Evolutionary conservation across 2,888 invertebrate species (phyloP).

Genomic region (Dryomyza anilis): DNA sequence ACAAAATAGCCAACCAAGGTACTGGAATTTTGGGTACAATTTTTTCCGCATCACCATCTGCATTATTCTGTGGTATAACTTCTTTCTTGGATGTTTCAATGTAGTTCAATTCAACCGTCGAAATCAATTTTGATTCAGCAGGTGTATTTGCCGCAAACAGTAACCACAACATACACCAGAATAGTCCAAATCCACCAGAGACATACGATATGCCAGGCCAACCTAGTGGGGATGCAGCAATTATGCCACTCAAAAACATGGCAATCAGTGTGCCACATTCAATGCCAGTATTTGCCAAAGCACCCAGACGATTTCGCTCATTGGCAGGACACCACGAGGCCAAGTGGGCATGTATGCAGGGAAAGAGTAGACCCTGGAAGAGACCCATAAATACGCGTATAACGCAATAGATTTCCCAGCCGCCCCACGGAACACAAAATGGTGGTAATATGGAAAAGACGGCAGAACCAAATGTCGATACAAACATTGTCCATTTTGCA

Average conservation of each 20-base stretch:
- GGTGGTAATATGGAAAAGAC: conserved; percentile 72
- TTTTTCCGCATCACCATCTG: conserved; percentile 39
- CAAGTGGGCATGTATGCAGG: conserved; percentile 69
- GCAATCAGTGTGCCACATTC: conserved; percentile 72
- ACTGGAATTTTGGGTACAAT: conserved; percentile 54
- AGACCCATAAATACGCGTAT: conserved; percentile 71
- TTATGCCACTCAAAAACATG: conserved; percentile 68
- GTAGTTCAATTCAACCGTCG: conserved; percentile 64
- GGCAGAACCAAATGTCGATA: conserved; percentile 69
- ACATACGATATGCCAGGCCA: conserved; percentile 74
- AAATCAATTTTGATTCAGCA: conserved; percentile 64
- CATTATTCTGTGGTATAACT: not conserved
- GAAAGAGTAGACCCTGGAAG: conserved; percentile 70
- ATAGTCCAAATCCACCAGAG: conserved; percentile 63
- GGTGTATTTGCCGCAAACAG: conserved; percentile 67
- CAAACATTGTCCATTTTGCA: conserved; percentile 67
- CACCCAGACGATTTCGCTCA: conserved; percentile 67
- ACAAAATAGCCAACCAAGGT: conserved; percentile 70
- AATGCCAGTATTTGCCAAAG: conserved; percentile 66
- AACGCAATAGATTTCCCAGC: conserved; percentile 67
- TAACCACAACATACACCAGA: conserved; percentile 66
- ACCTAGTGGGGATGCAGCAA: conserved; percentile 67
- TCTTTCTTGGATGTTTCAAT: conserved; percentile 66
- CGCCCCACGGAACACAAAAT: conserved; percentile 68
- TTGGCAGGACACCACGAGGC: conserved; percentile 72